Evolutionary conservation across 2,888 invertebrate species (phyloP), one percentile per base, ranked within the genome.

Genomic region (Alloscopus bannaensis): DNA sequence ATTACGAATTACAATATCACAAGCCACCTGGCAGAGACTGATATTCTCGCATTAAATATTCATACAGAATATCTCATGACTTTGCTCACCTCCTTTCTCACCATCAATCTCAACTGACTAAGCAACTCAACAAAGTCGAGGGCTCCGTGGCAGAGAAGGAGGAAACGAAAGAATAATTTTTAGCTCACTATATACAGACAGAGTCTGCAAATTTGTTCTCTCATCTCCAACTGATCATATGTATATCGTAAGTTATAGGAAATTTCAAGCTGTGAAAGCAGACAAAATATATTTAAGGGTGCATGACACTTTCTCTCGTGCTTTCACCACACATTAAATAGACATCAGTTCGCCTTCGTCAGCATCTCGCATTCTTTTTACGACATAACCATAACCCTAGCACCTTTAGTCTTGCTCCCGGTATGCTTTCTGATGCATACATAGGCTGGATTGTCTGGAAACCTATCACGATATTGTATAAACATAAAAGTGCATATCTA

Each of bases 11-110:
- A 62, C 62, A 42, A 62, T 62, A 62, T 62, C 62, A 62, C 66
- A 52, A 66, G 68, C 68, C 75, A 75, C 75, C 60, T 75, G 75
- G 75, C 75, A 75, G 60, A 75, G 75, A 75, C 75, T 75, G 75
- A 75, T 75, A 68, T 75, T 68, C 68, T 59, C 75, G 68, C 75
- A 75, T 75, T 75, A 75, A 75, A 75, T 75, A 75, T 75, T 75
- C 75, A 75, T 75, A 68, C 60, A 68, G 75, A 50, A 66, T 60
- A 68, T 60, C 75, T 68, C 75, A 66, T 45, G 75, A 68, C 75
- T 75, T 75, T 75, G 75, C 75, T 75, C 68, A 68, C 75, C 75
- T 75, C 66, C 73, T 73, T 47, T 13, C 45, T 52, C 47, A n/a
- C 73, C 73, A 73, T 73, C 73, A 73, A 73, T 73, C 57, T 65